These are phyloP conservation scores for Cotesia typhae DNA, from an alignment of 1,140 invertebrate genomes.

Conservation along the genomic window DNA sequence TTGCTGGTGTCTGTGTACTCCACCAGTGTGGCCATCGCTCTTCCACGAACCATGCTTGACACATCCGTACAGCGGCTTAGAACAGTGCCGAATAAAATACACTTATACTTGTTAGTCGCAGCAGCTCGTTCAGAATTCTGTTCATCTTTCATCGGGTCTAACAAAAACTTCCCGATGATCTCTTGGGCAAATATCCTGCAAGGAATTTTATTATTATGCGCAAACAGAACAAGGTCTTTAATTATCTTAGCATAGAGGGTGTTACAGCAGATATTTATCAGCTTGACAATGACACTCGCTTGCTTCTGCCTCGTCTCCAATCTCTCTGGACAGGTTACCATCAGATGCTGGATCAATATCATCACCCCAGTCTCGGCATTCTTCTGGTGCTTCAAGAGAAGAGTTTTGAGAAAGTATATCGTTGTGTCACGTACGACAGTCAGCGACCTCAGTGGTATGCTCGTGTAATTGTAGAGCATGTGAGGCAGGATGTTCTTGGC, in stretches of 20 bases:
- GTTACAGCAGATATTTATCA: constrained; percentile 61
- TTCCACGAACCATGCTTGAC: constrained; percentile 69
- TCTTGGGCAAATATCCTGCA: constrained; percentile 69
- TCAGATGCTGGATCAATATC: constrained; percentile 70
- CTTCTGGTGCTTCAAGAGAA: constrained; percentile 59
- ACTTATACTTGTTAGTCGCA: constrained; percentile 51
- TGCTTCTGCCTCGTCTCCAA: constrained; percentile 69
- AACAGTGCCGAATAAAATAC: constrained; percentile 64
- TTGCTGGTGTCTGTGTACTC: constrained; percentile 62
- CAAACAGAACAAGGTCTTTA: constrained; percentile 66
- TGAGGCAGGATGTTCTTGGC: constrained; percentile 65
- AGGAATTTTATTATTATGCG: constrained; percentile 64
- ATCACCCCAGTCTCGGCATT: constrained; percentile 56
- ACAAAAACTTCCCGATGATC: constrained; percentile 66
- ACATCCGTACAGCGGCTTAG: constrained; percentile 67
- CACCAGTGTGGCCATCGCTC: constrained; percentile 68
- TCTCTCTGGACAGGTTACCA: constrained; percentile 69
- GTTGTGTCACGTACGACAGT: constrained; percentile 63
- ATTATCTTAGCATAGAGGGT: constrained; percentile 49
- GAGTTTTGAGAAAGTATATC: constrained; percentile 65
- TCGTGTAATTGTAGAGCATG: constrained; percentile 58
- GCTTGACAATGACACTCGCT: constrained; percentile 63
- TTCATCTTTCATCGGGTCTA: constrained; percentile 41
- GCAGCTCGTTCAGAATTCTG: constrained; percentile 25
- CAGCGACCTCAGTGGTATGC: constrained; percentile 59